These are phyloP conservation scores for Brachionus plicatilis DNA, from an alignment of 1,140 invertebrate species.

Conservation along the genomic window DNA sequence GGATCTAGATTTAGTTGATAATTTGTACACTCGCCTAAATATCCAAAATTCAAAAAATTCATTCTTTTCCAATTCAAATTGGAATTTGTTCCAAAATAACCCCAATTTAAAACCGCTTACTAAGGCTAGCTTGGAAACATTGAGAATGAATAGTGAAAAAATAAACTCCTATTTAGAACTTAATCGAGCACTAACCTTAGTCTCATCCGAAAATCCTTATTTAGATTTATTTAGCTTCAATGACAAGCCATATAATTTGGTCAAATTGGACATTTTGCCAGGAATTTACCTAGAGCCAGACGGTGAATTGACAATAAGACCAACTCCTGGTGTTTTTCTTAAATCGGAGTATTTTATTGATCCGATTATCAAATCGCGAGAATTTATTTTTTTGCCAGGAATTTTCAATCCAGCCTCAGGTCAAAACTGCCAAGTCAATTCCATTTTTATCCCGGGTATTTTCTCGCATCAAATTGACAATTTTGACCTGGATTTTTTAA, in stretches of 20 bases:
- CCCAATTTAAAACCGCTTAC: not conserved
- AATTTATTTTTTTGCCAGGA: slow-evolving; percentile 27
- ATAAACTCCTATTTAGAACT: not conserved
- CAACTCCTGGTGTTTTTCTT: slow-evolving; percentile 30
- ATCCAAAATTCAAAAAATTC: not conserved
- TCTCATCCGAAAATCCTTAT: not conserved
- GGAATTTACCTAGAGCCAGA: slow-evolving; percentile 16
- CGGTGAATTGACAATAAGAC: slow-evolving; percentile 19
- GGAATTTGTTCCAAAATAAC: not conserved
- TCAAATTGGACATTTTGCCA: slow-evolving; percentile 27
- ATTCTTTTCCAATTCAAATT: not conserved
- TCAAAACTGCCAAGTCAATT: not conserved
- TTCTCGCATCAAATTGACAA: not conserved
- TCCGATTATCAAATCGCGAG: not conserved
- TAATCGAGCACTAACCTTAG: not conserved
- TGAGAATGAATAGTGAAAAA: not conserved
- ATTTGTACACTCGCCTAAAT: not conserved
- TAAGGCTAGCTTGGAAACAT: not conserved
- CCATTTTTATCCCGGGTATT: not conserved
- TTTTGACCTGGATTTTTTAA: not conserved
- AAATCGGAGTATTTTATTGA: not conserved
- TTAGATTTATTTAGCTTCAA: not conserved
- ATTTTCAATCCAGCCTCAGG: slow-evolving; percentile 2
- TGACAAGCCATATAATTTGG: not conserved
- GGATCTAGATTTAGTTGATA: not conserved